These are phyloP conservation scores for Drosophila stalkeri DNA, from an alignment of 2,888 invertebrate species.

Conservation along the genomic window DNA sequence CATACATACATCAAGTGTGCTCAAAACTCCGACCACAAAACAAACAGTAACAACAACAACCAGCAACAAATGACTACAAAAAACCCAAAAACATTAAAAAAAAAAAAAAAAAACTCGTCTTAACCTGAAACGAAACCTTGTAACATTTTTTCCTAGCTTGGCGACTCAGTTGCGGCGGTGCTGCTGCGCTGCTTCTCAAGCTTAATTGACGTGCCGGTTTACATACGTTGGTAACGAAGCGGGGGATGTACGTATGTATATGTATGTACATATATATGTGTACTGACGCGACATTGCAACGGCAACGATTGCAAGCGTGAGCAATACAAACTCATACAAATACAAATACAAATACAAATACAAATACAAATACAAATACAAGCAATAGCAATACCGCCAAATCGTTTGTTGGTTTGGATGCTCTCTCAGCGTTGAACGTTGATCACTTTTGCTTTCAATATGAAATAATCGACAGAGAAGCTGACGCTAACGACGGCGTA, in stretches of 20 bases:
- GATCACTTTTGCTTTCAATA: constrained; percentile 85
- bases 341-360: constrained; percentile 36
- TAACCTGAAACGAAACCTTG: constrained; percentile 83
- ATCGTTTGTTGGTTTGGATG: constrained; percentile 33
- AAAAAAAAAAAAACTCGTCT: constrained; percentile 69
- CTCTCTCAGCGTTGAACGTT: constrained; percentile 62
- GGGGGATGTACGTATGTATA: constrained; percentile 14
- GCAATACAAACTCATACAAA: constrained; percentile 33
- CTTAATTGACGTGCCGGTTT: constrained; percentile 78
- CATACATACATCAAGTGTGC: constrained; percentile 20
- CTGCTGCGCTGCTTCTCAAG: constrained; percentile 64
- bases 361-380: constrained; percentile 6
- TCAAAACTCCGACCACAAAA: constrained; percentile 52
- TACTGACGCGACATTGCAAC: constrained; percentile 41
- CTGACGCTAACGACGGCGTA: constrained; percentile 20
- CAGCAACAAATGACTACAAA: constrained; percentile 57
- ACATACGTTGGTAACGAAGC: constrained; percentile 40
- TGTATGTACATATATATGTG: neutral
- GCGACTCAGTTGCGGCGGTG: constrained; percentile 53
- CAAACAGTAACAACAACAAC: constrained; percentile 46
- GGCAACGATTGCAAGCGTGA: constrained; percentile 54
- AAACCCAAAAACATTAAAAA: constrained; percentile 61
- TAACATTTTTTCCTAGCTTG: constrained; percentile 80
- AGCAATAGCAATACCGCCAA: constrained; percentile 37
- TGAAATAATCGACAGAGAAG: constrained; percentile 80